A percentile compares a stretch with the other conserved stretches of the same genome.
phyloP scores from a whole-genome alignment of 92 coral and sea anemone species.

The Umimayanthus chanpuru region DNA sequence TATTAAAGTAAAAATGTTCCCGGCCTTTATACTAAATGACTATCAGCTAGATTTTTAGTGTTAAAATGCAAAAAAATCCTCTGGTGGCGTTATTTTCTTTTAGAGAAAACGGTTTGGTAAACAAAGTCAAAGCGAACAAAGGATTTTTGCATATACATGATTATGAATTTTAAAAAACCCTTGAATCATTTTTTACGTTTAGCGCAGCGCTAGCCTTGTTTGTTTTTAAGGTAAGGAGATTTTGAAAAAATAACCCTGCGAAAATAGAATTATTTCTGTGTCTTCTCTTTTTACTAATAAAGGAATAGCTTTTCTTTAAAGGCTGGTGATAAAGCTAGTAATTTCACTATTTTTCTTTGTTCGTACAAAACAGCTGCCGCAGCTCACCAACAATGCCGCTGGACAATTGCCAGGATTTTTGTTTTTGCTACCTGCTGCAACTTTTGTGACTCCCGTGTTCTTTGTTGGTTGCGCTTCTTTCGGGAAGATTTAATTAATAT shows the following conservation, averaged over 20 bases:
- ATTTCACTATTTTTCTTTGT: background rate
- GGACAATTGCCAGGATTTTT: background rate
- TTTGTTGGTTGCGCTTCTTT: background rate
- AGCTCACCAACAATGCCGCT: background rate
- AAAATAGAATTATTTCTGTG: too few species aligned
- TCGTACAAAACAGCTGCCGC: background rate
- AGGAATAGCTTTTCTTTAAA: background rate
- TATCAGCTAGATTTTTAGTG: background rate
- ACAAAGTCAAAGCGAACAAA: background rate
- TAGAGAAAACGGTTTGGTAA: background rate
- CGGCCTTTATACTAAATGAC: background rate
- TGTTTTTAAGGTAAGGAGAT: background rate
- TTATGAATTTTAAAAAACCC: too few species aligned
- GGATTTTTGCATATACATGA: background rate
- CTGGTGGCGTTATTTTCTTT: background rate
- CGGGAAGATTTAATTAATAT: background rate
- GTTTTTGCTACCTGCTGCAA: background rate
- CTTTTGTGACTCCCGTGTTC: too few species aligned
- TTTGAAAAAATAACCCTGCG: background rate
- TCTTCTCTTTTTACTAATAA: background rate
- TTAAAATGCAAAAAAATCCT: background rate
- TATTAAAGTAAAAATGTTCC: background rate
- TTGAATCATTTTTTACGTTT: background rate
- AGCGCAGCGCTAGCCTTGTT: background rate
- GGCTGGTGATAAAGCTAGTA: background rate